These are phyloP conservation scores for Fukomys damarensis DNA, from an alignment of 2,113 vertebrate species.

Conservation along the genomic window DNA sequence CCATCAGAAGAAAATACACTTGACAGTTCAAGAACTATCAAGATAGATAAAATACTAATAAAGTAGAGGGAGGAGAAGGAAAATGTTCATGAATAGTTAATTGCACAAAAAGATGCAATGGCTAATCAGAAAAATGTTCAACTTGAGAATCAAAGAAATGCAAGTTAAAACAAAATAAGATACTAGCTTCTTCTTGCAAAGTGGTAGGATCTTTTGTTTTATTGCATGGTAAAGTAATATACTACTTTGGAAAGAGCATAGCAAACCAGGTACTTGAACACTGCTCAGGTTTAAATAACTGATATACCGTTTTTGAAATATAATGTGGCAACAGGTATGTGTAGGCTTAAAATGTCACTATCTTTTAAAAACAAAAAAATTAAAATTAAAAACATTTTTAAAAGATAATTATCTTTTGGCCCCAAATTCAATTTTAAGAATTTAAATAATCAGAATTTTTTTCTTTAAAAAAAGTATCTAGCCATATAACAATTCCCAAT, in stretches of 20 bases:
- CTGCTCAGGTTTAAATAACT: not conserved
- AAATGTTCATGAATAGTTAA: not conserved
- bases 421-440: conserved; percentile 26
- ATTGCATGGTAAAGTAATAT: not conserved
- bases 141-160: conserved; percentile 8
- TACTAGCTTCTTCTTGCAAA: not conserved
- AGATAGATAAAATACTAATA: not conserved
- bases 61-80: not conserved
- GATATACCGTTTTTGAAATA: not conserved
- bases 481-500: no score
- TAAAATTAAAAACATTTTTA: not conserved
- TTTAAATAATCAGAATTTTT: conserved; percentile 47
- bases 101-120: not conserved
- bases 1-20: not conserved
- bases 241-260: not conserved
- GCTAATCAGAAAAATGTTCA: not conserved
- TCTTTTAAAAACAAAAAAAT: not conserved
- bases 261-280: not conserved
- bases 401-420: conserved; percentile 2
- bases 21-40: not conserved
- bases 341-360: not conserved
- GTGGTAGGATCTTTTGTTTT: not conserved
- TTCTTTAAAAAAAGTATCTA: not conserved
- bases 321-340: not conserved
- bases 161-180: conserved; percentile 39